phyloP scores from a whole-genome alignment of 1,140 invertebrate species.

The Cherax destructor region DNA sequence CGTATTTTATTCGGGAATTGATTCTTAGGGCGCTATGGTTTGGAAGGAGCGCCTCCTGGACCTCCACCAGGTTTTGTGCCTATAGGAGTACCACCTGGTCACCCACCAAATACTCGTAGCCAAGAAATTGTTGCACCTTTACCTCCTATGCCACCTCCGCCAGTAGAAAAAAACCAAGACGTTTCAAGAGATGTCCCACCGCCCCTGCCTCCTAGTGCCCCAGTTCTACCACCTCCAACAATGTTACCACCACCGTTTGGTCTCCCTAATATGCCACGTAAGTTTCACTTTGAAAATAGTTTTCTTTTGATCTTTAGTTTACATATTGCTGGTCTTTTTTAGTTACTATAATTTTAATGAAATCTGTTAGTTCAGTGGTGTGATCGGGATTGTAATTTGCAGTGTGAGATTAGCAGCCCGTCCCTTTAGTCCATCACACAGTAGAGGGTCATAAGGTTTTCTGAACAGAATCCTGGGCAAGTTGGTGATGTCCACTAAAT shows the following conservation, averaged over 20 bases:
- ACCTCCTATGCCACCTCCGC: constrained; percentile 79
- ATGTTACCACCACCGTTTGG: constrained; percentile 78
- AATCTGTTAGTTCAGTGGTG: too few relatives aligned
- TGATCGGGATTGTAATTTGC: too few relatives aligned
- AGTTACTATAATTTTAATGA: too few relatives aligned
- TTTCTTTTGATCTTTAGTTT: too few relatives aligned
- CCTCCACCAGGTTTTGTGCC: constrained; percentile 74
- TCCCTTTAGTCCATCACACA: too few relatives aligned
- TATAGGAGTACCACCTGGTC: constrained; percentile 81
- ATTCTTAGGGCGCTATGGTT: constrained; percentile 56
- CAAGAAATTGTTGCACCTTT: constrained; percentile 74
- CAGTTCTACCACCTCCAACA: constrained; percentile 68
- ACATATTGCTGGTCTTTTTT: too few relatives aligned
- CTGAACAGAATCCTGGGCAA: too few relatives aligned
- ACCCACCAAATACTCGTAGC: constrained; percentile 74
- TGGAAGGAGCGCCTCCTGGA: constrained; percentile 75
- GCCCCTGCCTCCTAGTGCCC: constrained; percentile 50
- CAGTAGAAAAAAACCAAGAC: constrained; percentile 71
- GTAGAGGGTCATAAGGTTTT: too few relatives aligned
- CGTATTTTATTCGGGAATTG: not conserved
- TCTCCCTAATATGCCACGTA: constrained; percentile 77
- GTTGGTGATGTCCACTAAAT: too few relatives aligned
- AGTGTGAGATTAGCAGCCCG: too few relatives aligned
- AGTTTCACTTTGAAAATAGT: constrained; percentile 3
- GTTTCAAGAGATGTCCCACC: constrained; percentile 51